Percentiles rank a stretch among this genome's conserved stretches.
These are phyloP conservation scores for Protonibea diacanthus DNA, from an alignment of 2,797 vertebrate species.

Conservation along the genomic window DNA sequence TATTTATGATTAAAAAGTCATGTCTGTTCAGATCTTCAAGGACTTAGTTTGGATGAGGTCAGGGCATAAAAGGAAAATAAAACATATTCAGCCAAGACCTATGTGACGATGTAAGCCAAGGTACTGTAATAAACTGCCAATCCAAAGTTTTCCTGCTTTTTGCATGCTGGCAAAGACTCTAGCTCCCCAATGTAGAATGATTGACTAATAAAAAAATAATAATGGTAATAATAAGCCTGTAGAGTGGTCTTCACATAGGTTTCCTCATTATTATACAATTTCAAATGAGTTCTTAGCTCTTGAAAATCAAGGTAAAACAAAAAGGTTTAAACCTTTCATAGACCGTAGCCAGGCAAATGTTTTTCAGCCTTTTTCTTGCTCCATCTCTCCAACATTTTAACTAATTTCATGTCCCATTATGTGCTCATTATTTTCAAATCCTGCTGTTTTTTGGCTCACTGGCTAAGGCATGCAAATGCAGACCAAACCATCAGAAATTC, in stretches of 20 bases:
- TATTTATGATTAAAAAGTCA: too few relatives aligned
- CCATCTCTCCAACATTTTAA: slow-evolving; percentile 18
- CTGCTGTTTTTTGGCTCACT: slow-evolving; percentile 37
- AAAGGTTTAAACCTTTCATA: slow-evolving; percentile 14
- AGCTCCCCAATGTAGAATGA: background rate
- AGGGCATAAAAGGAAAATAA: too few relatives aligned
- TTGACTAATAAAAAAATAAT: background rate
- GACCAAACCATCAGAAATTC: slow-evolving; percentile 31
- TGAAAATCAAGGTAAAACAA: background rate
- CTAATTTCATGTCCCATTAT: slow-evolving; percentile 47
- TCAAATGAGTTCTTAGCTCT: background rate
- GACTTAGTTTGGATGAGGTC: too few relatives aligned
- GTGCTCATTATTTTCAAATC: slow-evolving; percentile 59
- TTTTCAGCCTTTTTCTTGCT: slow-evolving; percentile 24
- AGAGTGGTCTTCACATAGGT: background rate
- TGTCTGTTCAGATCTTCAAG: too few relatives aligned
- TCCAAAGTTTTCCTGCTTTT: background rate
- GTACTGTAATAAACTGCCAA: background rate
- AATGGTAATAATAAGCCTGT: background rate
- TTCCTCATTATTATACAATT: background rate
- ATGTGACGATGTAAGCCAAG: too few relatives aligned
- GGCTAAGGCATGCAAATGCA: slow-evolving; percentile 28
- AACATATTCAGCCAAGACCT: background rate
- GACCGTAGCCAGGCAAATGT: background rate
- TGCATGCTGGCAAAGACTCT: background rate